Evolutionary conservation across 2,888 invertebrate genomes (phyloP).

Genomic region (Tinea semifulvella): DNA sequence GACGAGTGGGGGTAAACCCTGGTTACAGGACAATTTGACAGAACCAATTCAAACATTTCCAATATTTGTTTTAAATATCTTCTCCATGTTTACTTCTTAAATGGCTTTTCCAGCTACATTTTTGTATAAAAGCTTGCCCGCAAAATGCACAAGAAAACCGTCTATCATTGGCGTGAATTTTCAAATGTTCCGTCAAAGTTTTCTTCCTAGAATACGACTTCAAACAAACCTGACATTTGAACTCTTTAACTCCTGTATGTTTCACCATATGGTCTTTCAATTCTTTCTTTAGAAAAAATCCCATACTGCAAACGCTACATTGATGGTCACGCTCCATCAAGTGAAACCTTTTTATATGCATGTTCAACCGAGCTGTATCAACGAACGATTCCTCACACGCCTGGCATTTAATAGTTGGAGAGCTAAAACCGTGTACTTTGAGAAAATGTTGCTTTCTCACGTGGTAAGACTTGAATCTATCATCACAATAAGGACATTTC

Average conservation of each 20-base stretch:
- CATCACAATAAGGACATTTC: conserved; percentile 39
- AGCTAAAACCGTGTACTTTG: conserved; percentile 40
- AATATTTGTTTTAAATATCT: not conserved
- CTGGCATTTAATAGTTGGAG: conserved; percentile 43
- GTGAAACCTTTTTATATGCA: conserved; percentile 42
- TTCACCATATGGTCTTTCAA: conserved; percentile 7
- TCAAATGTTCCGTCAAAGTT: conserved; percentile 22
- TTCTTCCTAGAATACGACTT: conserved; percentile 16
- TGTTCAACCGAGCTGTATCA: conserved; percentile 52
- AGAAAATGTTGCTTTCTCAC: conserved; percentile 46
- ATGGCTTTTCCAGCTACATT: conserved; percentile 50
- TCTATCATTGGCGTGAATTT: conserved; percentile 28
- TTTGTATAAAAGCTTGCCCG: conserved; percentile 27
- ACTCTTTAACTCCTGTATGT: conserved; percentile 20
- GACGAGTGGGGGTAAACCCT: no score
- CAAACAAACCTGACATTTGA: conserved; percentile 29
- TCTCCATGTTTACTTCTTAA: conserved; percentile 48
- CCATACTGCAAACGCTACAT: conserved; percentile 9
- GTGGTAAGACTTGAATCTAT: conserved; percentile 43
- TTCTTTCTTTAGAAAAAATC: conserved; percentile 4
- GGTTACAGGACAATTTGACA: no score
- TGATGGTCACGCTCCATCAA: conserved; percentile 20
- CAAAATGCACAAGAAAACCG: conserved; percentile 14
- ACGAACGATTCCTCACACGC: conserved; percentile 55
- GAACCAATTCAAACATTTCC: no score